These are phyloP conservation scores for Enhydra lutris DNA, from an alignment of 2,113 vertebrate genomes.

Conservation along the genomic window DNA sequence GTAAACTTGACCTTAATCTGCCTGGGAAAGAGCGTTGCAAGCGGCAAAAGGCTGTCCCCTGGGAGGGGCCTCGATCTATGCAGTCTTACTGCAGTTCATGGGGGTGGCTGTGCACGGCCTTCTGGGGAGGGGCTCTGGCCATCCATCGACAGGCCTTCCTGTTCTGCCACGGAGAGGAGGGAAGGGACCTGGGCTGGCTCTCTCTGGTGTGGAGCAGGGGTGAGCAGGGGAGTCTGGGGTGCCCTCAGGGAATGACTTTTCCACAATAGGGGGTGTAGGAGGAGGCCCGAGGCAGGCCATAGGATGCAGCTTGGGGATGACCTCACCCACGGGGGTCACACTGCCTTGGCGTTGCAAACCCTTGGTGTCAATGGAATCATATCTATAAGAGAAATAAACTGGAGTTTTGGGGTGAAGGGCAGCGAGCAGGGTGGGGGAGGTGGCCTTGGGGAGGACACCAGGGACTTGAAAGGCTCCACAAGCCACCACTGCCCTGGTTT, in stretches of 20 bases:
- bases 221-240: too few relatives aligned
- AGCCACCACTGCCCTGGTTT: neutral
- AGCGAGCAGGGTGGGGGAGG: neutral
- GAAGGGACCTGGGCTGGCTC: rapidly evolving
- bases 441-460: neutral
- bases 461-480: neutral
- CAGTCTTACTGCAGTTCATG: neutral
- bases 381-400: neutral
- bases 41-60: neutral
- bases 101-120: rapidly evolving
- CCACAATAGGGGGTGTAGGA: neutral
- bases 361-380: too few relatives aligned
- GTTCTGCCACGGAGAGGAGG: neutral
- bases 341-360: neutral
- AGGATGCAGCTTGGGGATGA: neutral
- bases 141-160: neutral
- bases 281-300: neutral
- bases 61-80: rapidly evolving
- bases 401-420: neutral
- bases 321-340: rapidly evolving
- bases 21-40: rapidly evolving
- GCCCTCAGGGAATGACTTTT: too few relatives aligned
- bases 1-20: neutral
- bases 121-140: neutral
- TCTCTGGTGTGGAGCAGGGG: neutral